Evolutionary conservation across 2,888 invertebrate species (phyloP).

Genomic region (Caenorhabditis macrosperma): DNA sequence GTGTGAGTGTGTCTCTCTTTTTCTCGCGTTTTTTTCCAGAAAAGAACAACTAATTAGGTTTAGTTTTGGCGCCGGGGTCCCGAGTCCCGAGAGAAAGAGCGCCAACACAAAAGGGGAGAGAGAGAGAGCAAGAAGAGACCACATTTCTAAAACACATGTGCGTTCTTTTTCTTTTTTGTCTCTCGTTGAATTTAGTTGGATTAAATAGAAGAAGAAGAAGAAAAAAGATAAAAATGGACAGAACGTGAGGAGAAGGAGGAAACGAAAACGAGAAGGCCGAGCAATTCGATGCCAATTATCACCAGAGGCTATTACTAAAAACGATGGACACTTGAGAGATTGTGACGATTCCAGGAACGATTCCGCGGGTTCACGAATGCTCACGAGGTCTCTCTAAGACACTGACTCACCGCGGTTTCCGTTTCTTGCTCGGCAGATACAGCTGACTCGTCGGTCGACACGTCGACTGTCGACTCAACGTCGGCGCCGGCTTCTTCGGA

Average conservation of each 20-base stretch:
- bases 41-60: slow-evolving; percentile 23
- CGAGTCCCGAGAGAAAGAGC: no score
- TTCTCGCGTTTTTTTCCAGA: slow-evolving; percentile 7
- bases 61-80: not conserved
- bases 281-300: slow-evolving; percentile 39
- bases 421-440: slow-evolving; percentile 69
- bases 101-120: no score
- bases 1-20: not conserved
- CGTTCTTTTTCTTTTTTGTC: no score
- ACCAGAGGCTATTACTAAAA: no score
- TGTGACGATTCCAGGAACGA: no score
- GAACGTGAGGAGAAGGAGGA: not conserved
- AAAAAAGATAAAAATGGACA: not conserved
- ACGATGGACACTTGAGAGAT: no score
- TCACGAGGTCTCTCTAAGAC: not conserved
- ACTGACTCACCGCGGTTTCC: slow-evolving; percentile 55
- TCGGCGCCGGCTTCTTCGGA: slow-evolving; percentile 61
- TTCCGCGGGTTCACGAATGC: no score
- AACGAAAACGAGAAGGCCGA: not conserved
- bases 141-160: no score
- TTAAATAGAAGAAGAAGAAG: no score
- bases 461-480: slow-evolving; percentile 64
- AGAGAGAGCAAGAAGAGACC: no score
- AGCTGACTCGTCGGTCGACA: slow-evolving; percentile 70
- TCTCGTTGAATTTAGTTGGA: no score